Evolutionary conservation across 2,888 invertebrate species (phyloP).

Genomic region (Pristionchus arcanus): DNA sequence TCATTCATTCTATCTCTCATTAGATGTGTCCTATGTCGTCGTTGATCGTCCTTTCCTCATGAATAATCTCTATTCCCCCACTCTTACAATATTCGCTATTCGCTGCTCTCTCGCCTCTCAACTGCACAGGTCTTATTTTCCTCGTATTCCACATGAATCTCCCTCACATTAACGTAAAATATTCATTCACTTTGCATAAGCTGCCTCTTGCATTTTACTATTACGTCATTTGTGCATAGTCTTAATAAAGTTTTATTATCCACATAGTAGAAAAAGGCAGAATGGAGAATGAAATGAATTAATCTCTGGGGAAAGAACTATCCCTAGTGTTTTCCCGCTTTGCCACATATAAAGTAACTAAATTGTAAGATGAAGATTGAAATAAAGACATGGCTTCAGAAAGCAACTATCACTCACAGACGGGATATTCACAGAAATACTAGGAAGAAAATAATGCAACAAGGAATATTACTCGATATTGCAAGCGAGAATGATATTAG

Average conservation of each 20-base stretch:
- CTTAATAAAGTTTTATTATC: conserved; percentile 15
- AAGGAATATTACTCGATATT: conserved; percentile 36
- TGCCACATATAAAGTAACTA: not conserved
- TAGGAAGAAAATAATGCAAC: not conserved
- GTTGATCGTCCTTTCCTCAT: conserved; percentile 41
- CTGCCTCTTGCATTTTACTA: conserved; percentile 23
- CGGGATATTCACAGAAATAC: not conserved
- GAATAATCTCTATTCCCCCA: not conserved
- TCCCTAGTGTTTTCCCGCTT: not conserved
- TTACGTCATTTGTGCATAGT: not conserved
- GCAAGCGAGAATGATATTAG: conserved; percentile 21
- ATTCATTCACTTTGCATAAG: not conserved
- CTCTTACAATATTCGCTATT: too few species aligned
- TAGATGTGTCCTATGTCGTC: conserved; percentile 75
- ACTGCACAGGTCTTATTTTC: not conserved
- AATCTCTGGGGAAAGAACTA: not conserved
- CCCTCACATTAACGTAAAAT: not conserved
- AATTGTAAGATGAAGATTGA: not conserved
- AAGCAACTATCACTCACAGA: conserved; percentile 6
- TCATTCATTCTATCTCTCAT: conserved; percentile 72
- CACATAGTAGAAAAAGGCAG: not conserved
- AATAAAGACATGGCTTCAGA: conserved; percentile 3
- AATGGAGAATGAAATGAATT: not conserved
- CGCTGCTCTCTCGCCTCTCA: conserved; percentile 26
- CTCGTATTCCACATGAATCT: conserved; percentile 21